Evolutionary conservation across 2,113 vertebrate species (phyloP).

Genomic region (Thryonomys swinderianus): DNA sequence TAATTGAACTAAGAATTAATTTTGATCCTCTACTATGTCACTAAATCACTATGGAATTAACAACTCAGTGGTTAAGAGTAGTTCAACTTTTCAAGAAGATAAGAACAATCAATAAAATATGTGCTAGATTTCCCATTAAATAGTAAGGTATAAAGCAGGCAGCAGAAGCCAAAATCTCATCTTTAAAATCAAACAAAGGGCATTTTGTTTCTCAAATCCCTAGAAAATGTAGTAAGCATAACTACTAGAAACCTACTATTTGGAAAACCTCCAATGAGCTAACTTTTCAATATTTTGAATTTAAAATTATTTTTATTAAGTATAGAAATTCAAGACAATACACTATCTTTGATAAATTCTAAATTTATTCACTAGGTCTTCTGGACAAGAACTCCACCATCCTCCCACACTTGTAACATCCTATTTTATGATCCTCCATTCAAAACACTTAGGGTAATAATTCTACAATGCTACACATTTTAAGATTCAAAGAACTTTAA

Average conservation of each 20-base stretch:
- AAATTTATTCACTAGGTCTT: not conserved
- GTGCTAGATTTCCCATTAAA: not conserved
- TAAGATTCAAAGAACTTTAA: not conserved
- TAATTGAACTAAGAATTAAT: constrained; percentile 48
- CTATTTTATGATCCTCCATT: not conserved
- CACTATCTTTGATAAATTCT: not conserved
- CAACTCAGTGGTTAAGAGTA: not conserved
- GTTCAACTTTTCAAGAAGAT: constrained; percentile 7
- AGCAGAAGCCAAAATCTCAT: not conserved
- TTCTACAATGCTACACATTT: not conserved
- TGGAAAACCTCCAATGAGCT: not conserved
- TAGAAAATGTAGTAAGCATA: not conserved
- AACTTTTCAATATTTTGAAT: not conserved
- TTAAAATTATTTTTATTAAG: not conserved
- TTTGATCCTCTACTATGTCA: not conserved
- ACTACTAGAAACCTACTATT: not conserved
- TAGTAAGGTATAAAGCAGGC: not conserved
- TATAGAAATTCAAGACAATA: not conserved
- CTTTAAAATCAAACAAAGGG: constrained; percentile 12
- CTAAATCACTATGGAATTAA: not conserved
- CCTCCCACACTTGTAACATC: not conserved
- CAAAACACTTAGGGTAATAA: not conserved
- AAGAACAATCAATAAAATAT: not conserved
- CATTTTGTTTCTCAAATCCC: not conserved
- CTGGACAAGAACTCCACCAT: not conserved